phyloP scores from a whole-genome alignment of 2,888 invertebrate genomes.

The Ceraclea dissimilis region DNA sequence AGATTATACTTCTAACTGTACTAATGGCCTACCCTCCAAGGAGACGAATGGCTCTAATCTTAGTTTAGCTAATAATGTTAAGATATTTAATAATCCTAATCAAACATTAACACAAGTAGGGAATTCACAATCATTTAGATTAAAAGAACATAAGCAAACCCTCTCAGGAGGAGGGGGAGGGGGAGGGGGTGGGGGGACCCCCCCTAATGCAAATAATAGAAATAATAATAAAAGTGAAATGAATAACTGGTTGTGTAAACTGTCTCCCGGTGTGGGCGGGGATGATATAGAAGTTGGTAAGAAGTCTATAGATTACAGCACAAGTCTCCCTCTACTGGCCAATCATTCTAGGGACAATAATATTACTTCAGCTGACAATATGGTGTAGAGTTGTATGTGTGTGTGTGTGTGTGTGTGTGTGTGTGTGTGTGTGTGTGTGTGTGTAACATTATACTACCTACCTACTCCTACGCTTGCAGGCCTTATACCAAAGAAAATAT shows the following conservation, averaged over 20 bases:
- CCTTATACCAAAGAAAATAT: too few species aligned
- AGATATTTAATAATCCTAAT: neutral
- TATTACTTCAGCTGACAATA: neutral
- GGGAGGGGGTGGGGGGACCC: too few species aligned
- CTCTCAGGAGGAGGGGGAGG: too few species aligned
- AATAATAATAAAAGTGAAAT: slow-evolving; percentile 42
- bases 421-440: too few species aligned
- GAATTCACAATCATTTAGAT: slow-evolving; percentile 2
- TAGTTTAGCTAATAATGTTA: slow-evolving; percentile 14
- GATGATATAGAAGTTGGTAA: slow-evolving; percentile 44
- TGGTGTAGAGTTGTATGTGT: neutral
- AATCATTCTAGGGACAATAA: neutral
- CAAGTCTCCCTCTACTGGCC: slow-evolving; percentile 43
- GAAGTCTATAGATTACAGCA: slow-evolving; percentile 43
- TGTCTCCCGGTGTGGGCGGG: slow-evolving; percentile 41
- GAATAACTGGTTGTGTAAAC: slow-evolving; percentile 46
- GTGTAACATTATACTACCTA: too few species aligned
- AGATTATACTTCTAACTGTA: slow-evolving; percentile 33
- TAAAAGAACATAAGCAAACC: slow-evolving; percentile 3
- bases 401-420: too few species aligned
- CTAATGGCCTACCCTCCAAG: slow-evolving; percentile 34
- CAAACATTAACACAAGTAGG: neutral
- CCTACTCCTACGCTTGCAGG: too few species aligned
- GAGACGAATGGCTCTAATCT: slow-evolving; percentile 20
- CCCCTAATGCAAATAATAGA: slow-evolving; percentile 8